phyloP scores from a whole-genome alignment of 64 coral and sea anemone species.

The Dendrophyllia cribrosa region DNA sequence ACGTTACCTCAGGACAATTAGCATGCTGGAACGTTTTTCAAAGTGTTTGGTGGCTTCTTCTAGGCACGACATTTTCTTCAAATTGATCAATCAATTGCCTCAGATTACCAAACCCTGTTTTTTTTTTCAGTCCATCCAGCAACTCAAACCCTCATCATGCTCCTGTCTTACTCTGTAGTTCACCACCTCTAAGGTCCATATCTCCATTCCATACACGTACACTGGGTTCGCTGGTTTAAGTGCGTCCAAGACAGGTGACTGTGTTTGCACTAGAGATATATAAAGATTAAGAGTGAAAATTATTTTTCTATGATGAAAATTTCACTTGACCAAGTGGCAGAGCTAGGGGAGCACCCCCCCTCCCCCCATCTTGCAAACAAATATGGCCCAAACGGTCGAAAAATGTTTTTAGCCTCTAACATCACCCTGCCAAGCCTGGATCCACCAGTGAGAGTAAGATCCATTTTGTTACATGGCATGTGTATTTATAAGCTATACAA shows the following conservation, averaged over 20 bases:
- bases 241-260: background rate
- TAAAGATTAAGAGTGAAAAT: too few species aligned
- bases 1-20: constrained; percentile 51
- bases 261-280: too few species aligned
- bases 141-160: constrained; percentile 32
- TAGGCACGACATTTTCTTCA: constrained; percentile 27
- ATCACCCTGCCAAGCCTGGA: too few species aligned
- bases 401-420: too few species aligned
- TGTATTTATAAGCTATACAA: too few species aligned
- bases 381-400: too few species aligned
- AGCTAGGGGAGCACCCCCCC: too few species aligned
- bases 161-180: constrained; percentile 2
- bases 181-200: constrained; percentile 52
- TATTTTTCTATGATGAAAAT: too few species aligned
- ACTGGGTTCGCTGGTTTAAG: background rate
- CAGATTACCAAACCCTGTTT: background rate
- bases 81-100: constrained; percentile 7
- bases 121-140: background rate
- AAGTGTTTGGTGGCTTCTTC: constrained; percentile 41
- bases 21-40: constrained; percentile 27
- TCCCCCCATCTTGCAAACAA: too few species aligned
- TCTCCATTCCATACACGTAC: constrained; percentile 57
- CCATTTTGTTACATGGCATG: too few species aligned
- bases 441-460: too few species aligned
- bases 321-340: too few species aligned